Conservation (phyloP, 1,140 invertebrate genomes). For the Drosophila tsacasi region DNA sequence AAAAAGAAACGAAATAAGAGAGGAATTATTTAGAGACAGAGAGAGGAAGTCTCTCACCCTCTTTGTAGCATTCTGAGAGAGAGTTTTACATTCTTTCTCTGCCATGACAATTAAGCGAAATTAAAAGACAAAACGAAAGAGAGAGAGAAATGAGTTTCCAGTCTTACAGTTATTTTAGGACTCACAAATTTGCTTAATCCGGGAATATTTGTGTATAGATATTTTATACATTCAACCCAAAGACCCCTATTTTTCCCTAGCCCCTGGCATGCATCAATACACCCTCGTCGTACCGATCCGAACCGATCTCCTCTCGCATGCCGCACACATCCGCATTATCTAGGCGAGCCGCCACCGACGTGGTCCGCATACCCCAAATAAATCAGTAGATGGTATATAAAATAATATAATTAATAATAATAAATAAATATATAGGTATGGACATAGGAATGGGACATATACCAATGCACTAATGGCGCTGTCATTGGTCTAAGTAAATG, state of each 20-base stretch:
- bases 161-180: too few relatives aligned
- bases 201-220: neutral
- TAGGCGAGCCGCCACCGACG: constrained; percentile 35
- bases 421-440: neutral
- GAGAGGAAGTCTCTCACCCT: too few relatives aligned
- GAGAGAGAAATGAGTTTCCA: too few relatives aligned
- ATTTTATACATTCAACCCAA: neutral
- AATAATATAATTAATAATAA: constrained; percentile 11
- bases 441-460: neutral
- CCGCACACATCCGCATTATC: constrained; percentile 26
- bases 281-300: neutral
- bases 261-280: constrained; percentile 22
- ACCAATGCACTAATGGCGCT: neutral
- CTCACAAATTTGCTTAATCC: too few relatives aligned
- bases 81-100: too few relatives aligned
- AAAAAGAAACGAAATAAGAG: too few relatives aligned
- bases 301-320: constrained; percentile 8
- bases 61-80: too few relatives aligned
- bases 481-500: constrained; percentile 16
- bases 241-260: constrained; percentile 5
- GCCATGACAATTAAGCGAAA: too few relatives aligned
- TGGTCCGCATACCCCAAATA: constrained; percentile 30
- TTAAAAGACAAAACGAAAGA: too few relatives aligned
- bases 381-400: neutral
- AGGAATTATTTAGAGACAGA: too few relatives aligned